Evolutionary conservation across 92 coral and sea anemone species (phyloP), one percentile per base, ranked within the genome.

Genomic region (Porites cylindrica): DNA sequence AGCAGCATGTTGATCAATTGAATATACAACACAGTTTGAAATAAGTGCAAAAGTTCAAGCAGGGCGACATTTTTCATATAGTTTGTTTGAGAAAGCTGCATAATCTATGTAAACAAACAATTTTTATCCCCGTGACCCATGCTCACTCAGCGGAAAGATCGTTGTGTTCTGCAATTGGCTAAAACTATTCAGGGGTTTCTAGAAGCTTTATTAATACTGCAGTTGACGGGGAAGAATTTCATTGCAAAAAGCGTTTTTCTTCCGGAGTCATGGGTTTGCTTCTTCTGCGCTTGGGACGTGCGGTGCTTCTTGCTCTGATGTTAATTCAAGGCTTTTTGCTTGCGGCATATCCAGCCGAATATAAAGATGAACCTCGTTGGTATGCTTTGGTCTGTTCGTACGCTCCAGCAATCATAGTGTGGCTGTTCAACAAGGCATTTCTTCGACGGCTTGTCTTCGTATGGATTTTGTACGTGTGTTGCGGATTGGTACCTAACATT

Each of bases 261-360:
- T 6, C 75, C 3, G 5, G 8, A 60, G 6, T 62, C 16, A 79
- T 79, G 83, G 83, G 19, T 19, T 51, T 18, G 8, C 10, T 66
- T 19, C 6, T 65, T 52, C 6, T 58, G 5, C 53, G 52, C 29
- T 50, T 32, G 24, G 81, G 81, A 61, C 67, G 69, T 16, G 1
- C 29, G 0, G 0, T 60, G 17, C 56, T 77, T 47, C 17, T 60
- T 12, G 69, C 21, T 17, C 53, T 77, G 7, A 59, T 77, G 1
- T 1, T 77, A 12, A 8, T 56, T 16, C 81, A 77, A 10, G 14
- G 81, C 56, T 26, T 77, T 47, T 11, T 77, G 1, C 56, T 77
- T 12, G 81, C 81, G 2, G 75, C 85, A 1, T 80, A 67, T 21
- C 85, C 76, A 13, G 85, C 51, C 10, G 16, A 69, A 3, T 80